Percentiles rank a stretch among this genome's conserved stretches.
Evolutionary conservation across 2,797 vertebrate species (phyloP).

Genomic region (Peromyscus nudipes): DNA sequence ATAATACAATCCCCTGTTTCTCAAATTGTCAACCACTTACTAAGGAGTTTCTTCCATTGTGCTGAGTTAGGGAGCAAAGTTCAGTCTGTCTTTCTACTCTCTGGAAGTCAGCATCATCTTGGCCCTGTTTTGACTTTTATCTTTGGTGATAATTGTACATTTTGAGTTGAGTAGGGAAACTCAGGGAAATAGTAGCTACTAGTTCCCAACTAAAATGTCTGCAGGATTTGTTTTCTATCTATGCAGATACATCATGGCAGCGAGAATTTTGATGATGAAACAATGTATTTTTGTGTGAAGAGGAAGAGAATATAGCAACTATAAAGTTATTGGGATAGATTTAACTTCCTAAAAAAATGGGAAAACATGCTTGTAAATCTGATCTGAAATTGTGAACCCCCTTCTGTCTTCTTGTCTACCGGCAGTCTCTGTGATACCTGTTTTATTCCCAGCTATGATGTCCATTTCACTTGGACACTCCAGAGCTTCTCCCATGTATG

Average conservation of each 20-base stretch:
- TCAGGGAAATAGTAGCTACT: background rate
- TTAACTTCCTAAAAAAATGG: background rate
- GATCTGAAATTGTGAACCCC: background rate
- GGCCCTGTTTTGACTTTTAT: constrained; percentile 26
- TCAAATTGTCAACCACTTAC: background rate
- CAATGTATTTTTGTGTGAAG: background rate
- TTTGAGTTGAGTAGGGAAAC: background rate
- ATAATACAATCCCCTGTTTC: background rate
- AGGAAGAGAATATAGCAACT: background rate
- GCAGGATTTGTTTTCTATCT: background rate
- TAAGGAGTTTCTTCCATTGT: background rate
- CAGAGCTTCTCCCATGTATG: background rate
- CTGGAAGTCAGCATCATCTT: background rate
- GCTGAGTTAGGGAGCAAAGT: background rate
- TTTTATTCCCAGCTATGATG: background rate
- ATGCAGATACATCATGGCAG: background rate
- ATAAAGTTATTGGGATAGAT: background rate
- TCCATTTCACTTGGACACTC: background rate
- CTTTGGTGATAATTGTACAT: constrained; percentile 18
- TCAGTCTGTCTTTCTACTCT: background rate
- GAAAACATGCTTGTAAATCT: background rate
- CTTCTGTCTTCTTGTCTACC: background rate
- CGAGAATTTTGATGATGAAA: background rate
- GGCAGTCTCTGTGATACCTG: background rate
- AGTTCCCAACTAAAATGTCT: background rate